phyloP scores from a whole-genome alignment of 2,888 invertebrate genomes.

The Dicranocentrus wangi region DNA sequence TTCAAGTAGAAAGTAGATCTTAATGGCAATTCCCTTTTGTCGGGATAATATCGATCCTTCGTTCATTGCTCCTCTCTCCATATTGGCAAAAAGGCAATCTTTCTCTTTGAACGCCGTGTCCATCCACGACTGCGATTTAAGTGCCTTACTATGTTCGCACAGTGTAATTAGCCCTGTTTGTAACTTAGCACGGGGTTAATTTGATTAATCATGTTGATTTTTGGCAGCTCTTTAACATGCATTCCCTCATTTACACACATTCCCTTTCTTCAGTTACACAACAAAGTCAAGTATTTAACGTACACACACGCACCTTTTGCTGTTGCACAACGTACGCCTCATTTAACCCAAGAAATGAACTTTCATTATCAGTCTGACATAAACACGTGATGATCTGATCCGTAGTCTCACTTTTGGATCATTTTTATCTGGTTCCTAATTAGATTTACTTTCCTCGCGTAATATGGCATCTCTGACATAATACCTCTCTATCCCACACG shows the following conservation, averaged over 20 bases:
- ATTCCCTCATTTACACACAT: slow-evolving; percentile 7
- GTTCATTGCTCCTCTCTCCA: neutral
- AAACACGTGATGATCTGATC: too few species aligned
- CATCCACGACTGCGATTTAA: slow-evolving; percentile 4
- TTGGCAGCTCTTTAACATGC: neutral
- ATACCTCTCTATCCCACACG: too few species aligned
- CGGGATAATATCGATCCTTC: slow-evolving; percentile 5
- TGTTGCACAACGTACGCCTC: neutral
- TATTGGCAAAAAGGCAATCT: neutral
- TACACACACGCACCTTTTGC: neutral
- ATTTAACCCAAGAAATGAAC: slow-evolving; percentile 1
- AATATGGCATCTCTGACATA: too few species aligned
- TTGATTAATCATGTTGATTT: neutral
- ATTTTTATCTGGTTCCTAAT: too few species aligned
- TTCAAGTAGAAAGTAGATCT: too few species aligned
- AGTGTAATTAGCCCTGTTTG: neutral
- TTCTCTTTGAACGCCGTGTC: neutral
- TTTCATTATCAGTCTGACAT: too few species aligned
- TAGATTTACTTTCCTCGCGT: too few species aligned
- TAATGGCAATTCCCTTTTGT: slow-evolving; percentile 7
- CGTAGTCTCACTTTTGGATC: too few species aligned
- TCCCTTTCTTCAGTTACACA: neutral
- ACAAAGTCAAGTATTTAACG: neutral
- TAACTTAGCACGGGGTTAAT: neutral
- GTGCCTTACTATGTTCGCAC: neutral